These are phyloP conservation scores for Protula sp. DNA, from an alignment of 2,888 invertebrate species.

Conservation along the genomic window DNA sequence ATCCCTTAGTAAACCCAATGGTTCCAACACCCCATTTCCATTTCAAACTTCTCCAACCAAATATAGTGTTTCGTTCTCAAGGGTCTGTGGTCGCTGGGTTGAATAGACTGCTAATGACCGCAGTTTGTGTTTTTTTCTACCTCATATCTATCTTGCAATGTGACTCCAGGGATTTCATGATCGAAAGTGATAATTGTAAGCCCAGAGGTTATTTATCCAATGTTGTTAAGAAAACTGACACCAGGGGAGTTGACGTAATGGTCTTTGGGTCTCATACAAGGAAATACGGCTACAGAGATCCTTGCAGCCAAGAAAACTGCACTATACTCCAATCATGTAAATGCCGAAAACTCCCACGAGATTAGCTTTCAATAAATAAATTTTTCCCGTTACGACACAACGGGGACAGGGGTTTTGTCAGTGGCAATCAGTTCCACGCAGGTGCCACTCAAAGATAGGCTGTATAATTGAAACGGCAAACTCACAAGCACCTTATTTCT, in stretches of 20 bases:
- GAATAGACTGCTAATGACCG: neutral
- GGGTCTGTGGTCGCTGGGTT: neutral
- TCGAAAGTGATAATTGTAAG: constrained; percentile 24
- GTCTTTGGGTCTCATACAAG: constrained; percentile 4
- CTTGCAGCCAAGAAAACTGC: too few relatives aligned
- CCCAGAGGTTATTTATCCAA: constrained; percentile 17
- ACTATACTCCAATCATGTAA: neutral
- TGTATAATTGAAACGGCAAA: neutral
- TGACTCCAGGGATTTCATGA: constrained; percentile 14
- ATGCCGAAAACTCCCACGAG: neutral
- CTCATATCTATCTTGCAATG: constrained; percentile 11
- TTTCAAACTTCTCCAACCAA: neutral
- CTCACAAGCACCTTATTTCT: neutral
- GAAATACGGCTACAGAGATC: neutral
- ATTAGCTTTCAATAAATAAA: neutral
- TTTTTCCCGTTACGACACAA: neutral
- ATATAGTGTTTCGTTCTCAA: neutral
- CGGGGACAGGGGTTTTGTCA: neutral
- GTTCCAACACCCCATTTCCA: neutral
- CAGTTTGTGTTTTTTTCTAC: neutral
- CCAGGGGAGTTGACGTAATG: constrained; percentile 8
- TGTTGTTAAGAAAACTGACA: constrained; percentile 10
- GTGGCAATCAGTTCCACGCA: neutral
- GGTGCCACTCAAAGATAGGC: neutral
- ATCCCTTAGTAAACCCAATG: constrained; percentile 1